Evolutionary conservation across 2,113 vertebrate genomes (phyloP), one percentile per base, ranked within the genome.

Genomic region (Osmerus mordax): DNA sequence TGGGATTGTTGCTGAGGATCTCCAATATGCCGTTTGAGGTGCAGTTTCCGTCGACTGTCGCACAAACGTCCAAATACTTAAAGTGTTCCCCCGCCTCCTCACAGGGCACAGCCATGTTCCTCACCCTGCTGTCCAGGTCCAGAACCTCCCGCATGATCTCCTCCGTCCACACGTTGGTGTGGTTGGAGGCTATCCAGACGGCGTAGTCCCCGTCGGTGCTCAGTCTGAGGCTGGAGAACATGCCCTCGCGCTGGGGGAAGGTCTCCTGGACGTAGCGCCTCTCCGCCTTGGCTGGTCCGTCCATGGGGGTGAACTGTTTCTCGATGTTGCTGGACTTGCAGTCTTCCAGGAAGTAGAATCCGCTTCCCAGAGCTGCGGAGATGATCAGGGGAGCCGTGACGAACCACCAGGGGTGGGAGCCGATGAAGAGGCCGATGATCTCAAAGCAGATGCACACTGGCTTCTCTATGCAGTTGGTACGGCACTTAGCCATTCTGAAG

Each of bases 351-450:
- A 89, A 89, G 7, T 79, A 11, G 60, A 95, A 93, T 2, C 94
- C 94, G 0, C 85, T 86, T 28, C 94, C 91, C 9, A 95, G 87
- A 3, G 74, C 65, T 7, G 66, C 78, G 0, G 93, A 92, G 28
- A 94, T 58, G 23, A 90, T 2, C 14, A 92, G 29, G 0, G 94
- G 92, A 36, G 65, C 0, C 9, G 92, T 65, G 53, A 94, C 32
- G 79, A 94, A 95, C 89, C 89, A 75, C 92, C 92, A 93, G n/a
- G 94, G 94, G 69, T 92, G 78, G 16, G 71, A 53, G 60, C 90
- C 94, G 23, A 95, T 84, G 2, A 74, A 75, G 1, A 23, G 13
- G 0, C 93, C 94, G 52, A 94, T 64, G 73, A 21, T 67, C 1
- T 54, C 11, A 64, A 94, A 94, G 69, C 78, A 79, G 1, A 65